Conservation (phyloP, 37 sponge, comb jelly and placozoan species). For the Spongilla lacustris region DNA sequence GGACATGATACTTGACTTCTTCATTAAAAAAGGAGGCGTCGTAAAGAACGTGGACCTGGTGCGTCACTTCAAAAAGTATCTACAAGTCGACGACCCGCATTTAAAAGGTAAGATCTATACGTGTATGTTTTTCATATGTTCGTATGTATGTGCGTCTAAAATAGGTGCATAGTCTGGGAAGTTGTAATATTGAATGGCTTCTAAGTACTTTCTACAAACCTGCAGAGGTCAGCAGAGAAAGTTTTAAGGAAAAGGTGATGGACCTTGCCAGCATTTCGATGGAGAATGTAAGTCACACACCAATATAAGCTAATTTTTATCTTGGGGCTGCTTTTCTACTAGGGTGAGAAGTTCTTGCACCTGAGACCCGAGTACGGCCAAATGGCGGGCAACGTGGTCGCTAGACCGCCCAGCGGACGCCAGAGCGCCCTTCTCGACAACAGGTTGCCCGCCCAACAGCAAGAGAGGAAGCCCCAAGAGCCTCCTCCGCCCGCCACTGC, state of each 20-base stretch:
- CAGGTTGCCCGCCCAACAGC: not conserved
- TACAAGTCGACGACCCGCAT: slow-evolving; percentile 43
- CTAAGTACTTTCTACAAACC: not conserved
- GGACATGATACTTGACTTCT: slow-evolving; percentile 73
- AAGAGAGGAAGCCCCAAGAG: not conserved
- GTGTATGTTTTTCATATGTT: not conserved
- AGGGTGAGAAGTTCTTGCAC: slow-evolving; percentile 71
- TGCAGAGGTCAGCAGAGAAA: slow-evolving; percentile 64
- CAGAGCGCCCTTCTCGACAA: not conserved
- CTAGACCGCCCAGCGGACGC: not conserved
- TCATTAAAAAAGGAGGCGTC: slow-evolving; percentile 63
- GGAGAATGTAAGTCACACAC: slow-evolving; percentile 62
- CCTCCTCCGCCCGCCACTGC: not conserved
- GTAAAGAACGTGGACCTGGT: slow-evolving; percentile 84
- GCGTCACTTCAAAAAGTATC: slow-evolving; percentile 76
- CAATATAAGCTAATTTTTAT: too few relatives aligned
- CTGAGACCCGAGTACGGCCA: slow-evolving; percentile 31
- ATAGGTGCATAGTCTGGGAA: not conserved
- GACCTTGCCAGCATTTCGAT: slow-evolving; percentile 62
- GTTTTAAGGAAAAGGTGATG: slow-evolving; percentile 79
- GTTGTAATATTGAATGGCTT: not conserved
- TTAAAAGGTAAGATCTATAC: slow-evolving; percentile 51
- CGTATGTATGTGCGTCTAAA: slow-evolving; percentile 7
- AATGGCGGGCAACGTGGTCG: not conserved
- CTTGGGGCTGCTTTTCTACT: not conserved